Base-by-base conservation (phyloP, 2,113 vertebrate genomes). In the Scomber colias region DNA sequence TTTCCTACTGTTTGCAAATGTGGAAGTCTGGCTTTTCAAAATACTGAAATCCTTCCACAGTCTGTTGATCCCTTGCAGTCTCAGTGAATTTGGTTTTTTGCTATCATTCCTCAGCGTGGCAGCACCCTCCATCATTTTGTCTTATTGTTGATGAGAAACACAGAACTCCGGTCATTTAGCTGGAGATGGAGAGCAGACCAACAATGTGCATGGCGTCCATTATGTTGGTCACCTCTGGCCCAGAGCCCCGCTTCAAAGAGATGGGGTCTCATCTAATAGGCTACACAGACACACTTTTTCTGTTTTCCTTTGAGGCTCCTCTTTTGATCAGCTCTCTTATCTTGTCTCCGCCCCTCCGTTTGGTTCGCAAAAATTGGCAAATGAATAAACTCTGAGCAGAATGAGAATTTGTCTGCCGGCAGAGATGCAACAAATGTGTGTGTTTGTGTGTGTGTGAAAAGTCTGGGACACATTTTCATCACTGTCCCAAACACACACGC, bases 311-410 rank as follows among this genome's bases (percentile, higher is more conserved):
- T 94, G 91, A 95, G 95, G 93, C 70, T 91, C 61, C 74, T 91
- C 91, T 95, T 95, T 95, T 95, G 91, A 95, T 94, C 91, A 92
- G 85, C 54, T 55, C 75, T 87, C 85, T 89, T 55, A 83, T 89
- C 82, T 51, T 21, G 71, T 84, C 67, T 50, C 83, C 88, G 63
- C 62, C 82, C 78, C 86, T 86, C 86, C 70, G 81, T 89, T 88
- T 89, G 77, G 64, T 62, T 73, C 71, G 77, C 68, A 67, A 64
- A 89, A 88, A 89, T 48, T 48, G 31, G 75, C 73, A 75, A 86
- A 85, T 87, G 80, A 89, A 88, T 83, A 61, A 80, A 77, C 73
- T 86, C 88, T 13, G 65, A 53, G 81, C 71, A 45, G 72, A 89
- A 71, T 57, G 61, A 77, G 62, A 80, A 86, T 92, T 76, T 84